A percentile compares a stretch with the other conserved stretches of the same genome.
Evolutionary conservation across 1,140 invertebrate species (phyloP).

Genomic region (Aphelenchoides fujianensis): DNA sequence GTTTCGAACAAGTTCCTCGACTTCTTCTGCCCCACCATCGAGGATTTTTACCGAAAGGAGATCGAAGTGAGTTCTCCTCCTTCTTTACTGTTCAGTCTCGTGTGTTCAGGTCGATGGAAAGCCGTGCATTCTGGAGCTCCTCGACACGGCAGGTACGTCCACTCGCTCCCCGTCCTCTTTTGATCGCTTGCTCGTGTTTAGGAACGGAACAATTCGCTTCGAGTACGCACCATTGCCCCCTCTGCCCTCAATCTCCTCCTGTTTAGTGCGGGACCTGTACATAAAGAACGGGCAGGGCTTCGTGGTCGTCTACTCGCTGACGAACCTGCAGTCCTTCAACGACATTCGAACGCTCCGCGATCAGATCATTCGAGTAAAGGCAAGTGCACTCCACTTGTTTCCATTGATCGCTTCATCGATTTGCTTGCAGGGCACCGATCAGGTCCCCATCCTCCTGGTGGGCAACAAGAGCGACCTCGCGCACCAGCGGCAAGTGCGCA

Average conservation of each 20-base stretch:
- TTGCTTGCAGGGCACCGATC: slow-evolving; percentile 57
- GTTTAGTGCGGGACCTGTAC: slow-evolving; percentile 67
- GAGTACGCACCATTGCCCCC: too few relatives aligned
- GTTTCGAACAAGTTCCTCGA: slow-evolving; percentile 71
- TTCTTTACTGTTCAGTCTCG: not conserved
- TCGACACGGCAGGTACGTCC: slow-evolving; percentile 99
- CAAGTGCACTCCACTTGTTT: too few relatives aligned
- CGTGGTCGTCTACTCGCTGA: slow-evolving; percentile 93
- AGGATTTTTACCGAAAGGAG: slow-evolving; percentile 97
- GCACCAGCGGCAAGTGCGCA: slow-evolving; percentile 71
- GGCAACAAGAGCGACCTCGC: slow-evolving; percentile 93
- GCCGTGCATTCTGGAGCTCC: slow-evolving; percentile 96
- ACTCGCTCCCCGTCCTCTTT: too few relatives aligned
- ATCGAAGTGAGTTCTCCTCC: slow-evolving; percentile 53
- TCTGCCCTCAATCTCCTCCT: too few relatives aligned
- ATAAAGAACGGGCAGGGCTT: slow-evolving; percentile 76
- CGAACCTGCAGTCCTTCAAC: slow-evolving; percentile 87
- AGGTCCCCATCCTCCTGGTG: slow-evolving; percentile 87
- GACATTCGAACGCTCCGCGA: slow-evolving; percentile 99
- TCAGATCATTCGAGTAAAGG: slow-evolving; percentile 96
- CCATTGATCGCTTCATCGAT: not conserved
- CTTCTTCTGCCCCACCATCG: slow-evolving; percentile 77
- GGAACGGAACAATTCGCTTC: slow-evolving; percentile 24
- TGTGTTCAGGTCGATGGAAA: slow-evolving; percentile 95
- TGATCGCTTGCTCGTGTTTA: too few relatives aligned